Percentiles rank a stretch among this genome's conserved stretches.
Evolutionary conservation across 2,888 invertebrate genomes (phyloP).

Genomic region (Rhorus exstirpatorius): DNA sequence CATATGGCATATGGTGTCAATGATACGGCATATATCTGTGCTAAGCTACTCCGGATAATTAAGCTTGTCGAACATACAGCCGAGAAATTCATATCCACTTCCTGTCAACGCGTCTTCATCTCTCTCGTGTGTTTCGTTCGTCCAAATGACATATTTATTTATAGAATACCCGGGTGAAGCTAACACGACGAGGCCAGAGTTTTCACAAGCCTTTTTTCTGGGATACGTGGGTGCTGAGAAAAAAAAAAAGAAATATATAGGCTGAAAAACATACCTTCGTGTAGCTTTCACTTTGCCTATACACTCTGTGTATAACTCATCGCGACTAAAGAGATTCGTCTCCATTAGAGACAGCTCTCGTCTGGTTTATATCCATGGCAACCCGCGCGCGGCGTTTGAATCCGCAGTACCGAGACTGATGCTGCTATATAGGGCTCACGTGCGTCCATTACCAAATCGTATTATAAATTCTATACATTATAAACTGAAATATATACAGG

Average conservation of each 20-base stretch:
- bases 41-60: constrained; percentile 19
- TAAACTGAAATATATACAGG: not conserved
- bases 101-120: constrained; percentile 17
- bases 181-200: constrained; percentile 6
- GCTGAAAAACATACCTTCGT: constrained; percentile 53
- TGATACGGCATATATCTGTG: constrained; percentile 5
- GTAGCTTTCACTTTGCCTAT: constrained; percentile 13
- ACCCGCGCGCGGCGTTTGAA: constrained; percentile 72
- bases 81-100: constrained; percentile 45
- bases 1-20: not conserved
- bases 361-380: constrained; percentile 80
- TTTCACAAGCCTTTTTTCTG: constrained; percentile 24
- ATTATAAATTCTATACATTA: constrained; percentile 18
- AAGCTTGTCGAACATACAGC: constrained; percentile 21
- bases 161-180: constrained; percentile 47
- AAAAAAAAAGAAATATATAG: no score
- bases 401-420: constrained; percentile 45
- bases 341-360: constrained; percentile 78
- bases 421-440: constrained; percentile 50
- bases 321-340: constrained; percentile 74
- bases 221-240: constrained; percentile 38
- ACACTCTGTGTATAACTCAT: constrained; percentile 52
- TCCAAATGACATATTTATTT: constrained; percentile 33
- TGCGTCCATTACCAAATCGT: constrained; percentile 25
- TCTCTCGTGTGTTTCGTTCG: constrained; percentile 3